Conservation (phyloP, 2,797 vertebrate species). For the Chiroxiphia lanceolata region DNA sequence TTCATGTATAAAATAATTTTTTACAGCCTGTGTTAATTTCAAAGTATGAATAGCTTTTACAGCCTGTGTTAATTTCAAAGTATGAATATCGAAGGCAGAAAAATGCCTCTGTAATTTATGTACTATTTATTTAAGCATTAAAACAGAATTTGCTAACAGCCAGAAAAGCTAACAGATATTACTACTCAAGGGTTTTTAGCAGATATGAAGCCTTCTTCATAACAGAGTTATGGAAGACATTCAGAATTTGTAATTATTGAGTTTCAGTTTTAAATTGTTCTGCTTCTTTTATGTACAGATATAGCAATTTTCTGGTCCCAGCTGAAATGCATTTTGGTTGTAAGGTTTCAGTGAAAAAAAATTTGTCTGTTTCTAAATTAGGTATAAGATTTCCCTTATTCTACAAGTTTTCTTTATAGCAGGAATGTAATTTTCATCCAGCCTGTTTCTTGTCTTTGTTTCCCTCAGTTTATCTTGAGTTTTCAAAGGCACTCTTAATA, state of each 20-base stretch:
- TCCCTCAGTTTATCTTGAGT: not conserved
- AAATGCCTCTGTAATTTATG: conserved; percentile 13
- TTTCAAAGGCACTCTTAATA: conserved; percentile 4
- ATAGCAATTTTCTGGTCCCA: conserved; percentile 26
- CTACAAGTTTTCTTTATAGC: not conserved
- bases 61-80: conserved; percentile 27
- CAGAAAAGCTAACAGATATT: conserved; percentile 14
- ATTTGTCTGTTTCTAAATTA: conserved; percentile 55
- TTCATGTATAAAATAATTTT: not conserved
- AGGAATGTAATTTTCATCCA: conserved; percentile 13
- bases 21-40: conserved; percentile 18
- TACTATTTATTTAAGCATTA: conserved; percentile 57
- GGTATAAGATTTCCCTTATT: conserved; percentile 29
- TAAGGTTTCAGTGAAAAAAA: conserved; percentile 32
- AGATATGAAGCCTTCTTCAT: conserved; percentile 8
- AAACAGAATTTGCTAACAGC: not conserved
- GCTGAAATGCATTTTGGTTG: conserved; percentile 31
- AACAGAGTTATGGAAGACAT: conserved; percentile 29
- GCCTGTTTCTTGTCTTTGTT: conserved; percentile 1
- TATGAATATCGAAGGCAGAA: conserved; percentile 38
- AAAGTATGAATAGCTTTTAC: conserved; percentile 38
- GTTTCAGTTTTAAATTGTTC: conserved; percentile 41
- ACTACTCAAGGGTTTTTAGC: conserved; percentile 36
- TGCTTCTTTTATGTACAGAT: conserved; percentile 44
- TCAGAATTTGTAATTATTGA: conserved; percentile 37